phyloP scores from a whole-genome alignment of 1,140 invertebrate species.

The Aphidius gifuensis region DNA sequence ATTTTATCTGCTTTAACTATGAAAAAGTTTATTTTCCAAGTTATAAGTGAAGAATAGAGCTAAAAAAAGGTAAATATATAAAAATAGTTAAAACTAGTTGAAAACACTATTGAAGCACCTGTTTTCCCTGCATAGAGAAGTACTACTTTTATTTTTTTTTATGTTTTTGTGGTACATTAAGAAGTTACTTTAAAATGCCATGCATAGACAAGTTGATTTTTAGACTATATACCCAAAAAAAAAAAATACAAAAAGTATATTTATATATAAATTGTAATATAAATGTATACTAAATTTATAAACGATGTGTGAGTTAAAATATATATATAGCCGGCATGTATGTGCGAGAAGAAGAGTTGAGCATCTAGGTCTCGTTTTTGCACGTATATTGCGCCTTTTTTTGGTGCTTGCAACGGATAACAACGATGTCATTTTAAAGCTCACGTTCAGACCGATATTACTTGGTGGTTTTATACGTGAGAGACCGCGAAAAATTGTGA shows the following conservation, averaged over 20 bases:
- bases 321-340: neutral
- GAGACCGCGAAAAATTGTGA: neutral
- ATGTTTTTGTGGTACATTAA: slow-evolving; percentile 33
- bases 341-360: too few species aligned
- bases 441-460: slow-evolving; percentile 20
- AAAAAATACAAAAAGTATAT: too few species aligned
- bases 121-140: slow-evolving; percentile 10
- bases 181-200: slow-evolving; percentile 45
- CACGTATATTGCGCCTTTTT: slow-evolving; percentile 16
- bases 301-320: slow-evolving; percentile 18
- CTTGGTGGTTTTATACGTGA: slow-evolving; percentile 13
- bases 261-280: too few species aligned
- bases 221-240: neutral
- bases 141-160: slow-evolving; percentile 16
- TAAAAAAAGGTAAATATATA: neutral
- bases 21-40: neutral
- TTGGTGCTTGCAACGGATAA: slow-evolving; percentile 3
- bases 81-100: neutral
- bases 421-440: slow-evolving; percentile 16
- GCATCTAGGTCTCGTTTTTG: neutral
- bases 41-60: slow-evolving; percentile 16
- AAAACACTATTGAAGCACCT: neutral
- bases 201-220: slow-evolving; percentile 40
- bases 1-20: too few species aligned
- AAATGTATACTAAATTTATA: neutral